These are phyloP conservation scores for Thymelicus lineola DNA, from an alignment of 2,888 invertebrate genomes.

Conservation along the genomic window DNA sequence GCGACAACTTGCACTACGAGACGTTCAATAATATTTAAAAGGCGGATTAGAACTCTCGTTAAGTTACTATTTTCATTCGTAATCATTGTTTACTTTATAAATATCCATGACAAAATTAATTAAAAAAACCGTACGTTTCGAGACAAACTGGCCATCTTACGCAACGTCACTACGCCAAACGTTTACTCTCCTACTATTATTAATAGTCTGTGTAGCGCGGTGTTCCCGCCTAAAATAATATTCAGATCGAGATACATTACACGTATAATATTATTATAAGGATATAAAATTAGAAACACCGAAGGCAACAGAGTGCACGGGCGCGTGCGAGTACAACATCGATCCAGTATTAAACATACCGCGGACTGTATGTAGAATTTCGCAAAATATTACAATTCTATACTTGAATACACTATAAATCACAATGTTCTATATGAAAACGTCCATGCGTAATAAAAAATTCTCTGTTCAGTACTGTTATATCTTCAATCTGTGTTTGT, in stretches of 20 bases:
- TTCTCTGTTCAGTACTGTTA: constrained; percentile 28
- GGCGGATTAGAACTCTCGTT: constrained; percentile 36
- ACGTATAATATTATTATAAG: constrained; percentile 23
- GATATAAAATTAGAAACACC: constrained; percentile 50
- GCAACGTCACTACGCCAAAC: constrained; percentile 30
- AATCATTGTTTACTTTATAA: constrained; percentile 3
- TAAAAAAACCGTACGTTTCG: constrained; percentile 25
- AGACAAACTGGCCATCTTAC: constrained; percentile 17
- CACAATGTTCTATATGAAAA: constrained; percentile 67
- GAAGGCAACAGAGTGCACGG: constrained; percentile 63
- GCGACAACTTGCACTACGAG: constrained; percentile 17
- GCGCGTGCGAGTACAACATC: constrained; percentile 54
- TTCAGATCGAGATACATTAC: constrained; percentile 32
- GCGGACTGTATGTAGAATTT: constrained; percentile 81
- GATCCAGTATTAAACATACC: constrained; percentile 64
- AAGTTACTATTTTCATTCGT: constrained; percentile 5
- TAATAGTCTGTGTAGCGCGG: constrained; percentile 34
- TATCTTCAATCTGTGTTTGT: constrained; percentile 38
- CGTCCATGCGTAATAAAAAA: constrained; percentile 28
- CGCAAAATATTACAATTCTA: constrained; percentile 80
- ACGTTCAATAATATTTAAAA: constrained; percentile 31
- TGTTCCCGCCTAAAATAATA: constrained; percentile 30
- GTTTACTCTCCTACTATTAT: constrained; percentile 23
- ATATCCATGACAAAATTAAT: background rate
- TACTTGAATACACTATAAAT: constrained; percentile 59